These are phyloP conservation scores for Limnothrissa miodon DNA, from an alignment of 2,113 vertebrate genomes.

Conservation along the genomic window DNA sequence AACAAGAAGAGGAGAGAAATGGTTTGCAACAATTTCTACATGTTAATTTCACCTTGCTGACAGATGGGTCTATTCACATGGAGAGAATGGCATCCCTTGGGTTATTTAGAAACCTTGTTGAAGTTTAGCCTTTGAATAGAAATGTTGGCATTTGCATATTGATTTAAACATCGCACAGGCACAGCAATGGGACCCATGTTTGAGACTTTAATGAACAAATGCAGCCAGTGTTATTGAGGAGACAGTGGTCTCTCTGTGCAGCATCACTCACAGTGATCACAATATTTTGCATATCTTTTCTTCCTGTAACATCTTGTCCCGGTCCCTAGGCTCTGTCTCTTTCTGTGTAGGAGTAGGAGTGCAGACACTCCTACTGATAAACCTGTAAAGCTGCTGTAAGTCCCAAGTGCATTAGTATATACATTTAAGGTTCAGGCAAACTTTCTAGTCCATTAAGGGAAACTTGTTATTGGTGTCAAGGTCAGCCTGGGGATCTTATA, in stretches of 20 bases:
- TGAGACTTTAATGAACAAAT: slow-evolving; percentile 59
- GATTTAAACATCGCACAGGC: slow-evolving; percentile 63
- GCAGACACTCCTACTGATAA: neutral
- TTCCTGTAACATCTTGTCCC: slow-evolving; percentile 34
- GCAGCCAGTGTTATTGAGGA: slow-evolving; percentile 47
- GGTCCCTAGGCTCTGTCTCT: neutral
- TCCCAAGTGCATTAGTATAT: neutral
- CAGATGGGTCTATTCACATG: slow-evolving; percentile 60
- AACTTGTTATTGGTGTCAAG: slow-evolving; percentile 23
- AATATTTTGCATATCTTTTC: slow-evolving; percentile 48
- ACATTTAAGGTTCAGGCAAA: neutral
- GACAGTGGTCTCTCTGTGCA: slow-evolving; percentile 39
- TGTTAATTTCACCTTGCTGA: slow-evolving; percentile 57
- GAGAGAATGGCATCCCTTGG: slow-evolving; percentile 50
- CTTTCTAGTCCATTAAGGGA: neutral
- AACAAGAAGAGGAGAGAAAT: neutral
- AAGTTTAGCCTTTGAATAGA: slow-evolving; percentile 62
- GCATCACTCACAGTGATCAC: slow-evolving; percentile 55
- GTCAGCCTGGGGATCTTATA: slow-evolving; percentile 20
- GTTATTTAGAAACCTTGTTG: slow-evolving; percentile 64
- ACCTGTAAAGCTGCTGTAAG: neutral
- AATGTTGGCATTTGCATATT: slow-evolving; percentile 70
- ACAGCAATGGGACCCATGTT: slow-evolving; percentile 56
- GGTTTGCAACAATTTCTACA: slow-evolving; percentile 50
- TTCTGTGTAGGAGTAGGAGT: no score